phyloP scores from a whole-genome alignment of 2,888 invertebrate genomes.

The Dione juno region DNA sequence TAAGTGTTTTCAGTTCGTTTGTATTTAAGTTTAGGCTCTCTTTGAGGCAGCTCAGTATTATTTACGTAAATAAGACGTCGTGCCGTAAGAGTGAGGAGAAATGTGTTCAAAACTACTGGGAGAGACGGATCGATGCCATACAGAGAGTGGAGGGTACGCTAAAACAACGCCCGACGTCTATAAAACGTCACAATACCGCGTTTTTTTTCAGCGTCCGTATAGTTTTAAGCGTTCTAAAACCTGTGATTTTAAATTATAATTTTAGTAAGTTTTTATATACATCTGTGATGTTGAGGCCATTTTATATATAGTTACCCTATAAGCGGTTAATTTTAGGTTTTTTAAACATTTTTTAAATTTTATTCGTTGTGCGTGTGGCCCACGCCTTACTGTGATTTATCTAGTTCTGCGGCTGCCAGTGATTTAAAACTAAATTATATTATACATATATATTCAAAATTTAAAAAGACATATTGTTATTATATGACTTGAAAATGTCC shows the following conservation, averaged over 20 bases:
- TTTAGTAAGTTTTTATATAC: constrained; percentile 67
- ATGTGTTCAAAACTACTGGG: constrained; percentile 50
- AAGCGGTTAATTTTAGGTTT: constrained; percentile 66
- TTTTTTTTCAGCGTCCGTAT: constrained; percentile 55
- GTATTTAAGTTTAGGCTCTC: constrained; percentile 59
- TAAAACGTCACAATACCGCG: constrained; percentile 41
- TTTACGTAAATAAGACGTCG: constrained; percentile 51
- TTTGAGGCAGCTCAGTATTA: constrained; percentile 65
- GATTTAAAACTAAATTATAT: constrained; percentile 42
- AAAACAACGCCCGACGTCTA: constrained; percentile 26
- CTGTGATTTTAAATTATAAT: constrained; percentile 78
- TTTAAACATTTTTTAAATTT: constrained; percentile 50
- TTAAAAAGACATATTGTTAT: constrained; percentile 5
- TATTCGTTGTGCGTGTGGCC: constrained; percentile 37
- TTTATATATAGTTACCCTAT: constrained; percentile 57
- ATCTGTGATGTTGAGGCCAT: constrained; percentile 80
- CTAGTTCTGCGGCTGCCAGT: constrained; percentile 47
- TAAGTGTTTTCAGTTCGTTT: constrained; percentile 58
- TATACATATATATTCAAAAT: constrained; percentile 21
- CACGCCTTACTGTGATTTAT: constrained; percentile 42
- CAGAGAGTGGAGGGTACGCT: constrained; percentile 34
- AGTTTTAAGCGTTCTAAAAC: constrained; percentile 68
- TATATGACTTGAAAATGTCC: constrained; percentile 14
- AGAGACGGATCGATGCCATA: constrained; percentile 45
- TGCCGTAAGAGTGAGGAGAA: constrained; percentile 34